These are phyloP conservation scores for Ditylenchus dipsaci DNA, from an alignment of 1,140 invertebrate species.

Conservation along the genomic window DNA sequence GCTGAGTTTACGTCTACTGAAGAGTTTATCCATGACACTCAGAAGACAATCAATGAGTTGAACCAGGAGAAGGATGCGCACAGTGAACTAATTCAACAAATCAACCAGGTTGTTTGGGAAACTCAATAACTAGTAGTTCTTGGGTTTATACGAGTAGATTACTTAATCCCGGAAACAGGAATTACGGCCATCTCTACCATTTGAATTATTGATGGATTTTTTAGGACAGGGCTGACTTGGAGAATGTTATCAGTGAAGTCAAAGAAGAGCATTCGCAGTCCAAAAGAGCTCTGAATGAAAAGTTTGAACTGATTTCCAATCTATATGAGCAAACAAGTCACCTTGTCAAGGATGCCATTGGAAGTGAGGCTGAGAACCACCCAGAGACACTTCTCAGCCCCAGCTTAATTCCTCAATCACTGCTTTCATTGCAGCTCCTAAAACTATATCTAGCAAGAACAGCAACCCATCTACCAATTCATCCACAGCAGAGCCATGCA, in stretches of 20 bases:
- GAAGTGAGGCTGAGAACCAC: too few relatives aligned
- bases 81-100: slow-evolving; percentile 32
- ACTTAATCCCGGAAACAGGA: too few relatives aligned
- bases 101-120: slow-evolving; percentile 25
- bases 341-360: neutral
- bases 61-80: slow-evolving; percentile 33
- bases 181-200: too few relatives aligned
- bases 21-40: neutral
- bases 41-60: slow-evolving; percentile 25
- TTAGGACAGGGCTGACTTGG: slow-evolving; percentile 1
- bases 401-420: too few relatives aligned
- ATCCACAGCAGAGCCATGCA: too few relatives aligned
- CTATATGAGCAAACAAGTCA: neutral
- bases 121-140: too few relatives aligned
- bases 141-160: too few relatives aligned
- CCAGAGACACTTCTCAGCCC: too few relatives aligned
- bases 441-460: too few relatives aligned
- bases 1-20: neutral
- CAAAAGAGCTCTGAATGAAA: neutral
- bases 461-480: too few relatives aligned
- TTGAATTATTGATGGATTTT: neutral
- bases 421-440: too few relatives aligned
- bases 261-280: neutral
- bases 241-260: neutral
- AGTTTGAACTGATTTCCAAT: neutral